phyloP scores from a whole-genome alignment of 2,888 invertebrate species.

The Drosophila acutilabella region DNA sequence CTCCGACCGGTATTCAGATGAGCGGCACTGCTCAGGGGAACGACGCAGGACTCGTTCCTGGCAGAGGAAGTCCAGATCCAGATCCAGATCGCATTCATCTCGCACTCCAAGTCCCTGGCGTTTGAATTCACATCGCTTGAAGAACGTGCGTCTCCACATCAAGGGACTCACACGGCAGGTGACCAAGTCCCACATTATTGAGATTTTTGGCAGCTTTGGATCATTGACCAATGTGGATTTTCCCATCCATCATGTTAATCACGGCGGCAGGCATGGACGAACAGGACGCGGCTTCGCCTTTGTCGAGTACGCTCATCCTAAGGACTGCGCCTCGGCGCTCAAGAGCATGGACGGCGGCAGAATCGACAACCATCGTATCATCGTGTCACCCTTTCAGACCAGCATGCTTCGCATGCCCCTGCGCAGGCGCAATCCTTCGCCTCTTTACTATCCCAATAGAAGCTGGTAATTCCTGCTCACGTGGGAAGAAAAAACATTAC shows the following conservation, averaged over 20 bases:
- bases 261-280: rapidly evolving
- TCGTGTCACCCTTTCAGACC: slow-evolving; percentile 49
- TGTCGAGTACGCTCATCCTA: slow-evolving; percentile 45
- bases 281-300: slow-evolving; percentile 65
- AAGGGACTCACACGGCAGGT: slow-evolving; percentile 51
- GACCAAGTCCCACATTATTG: slow-evolving; percentile 53
- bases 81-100: neutral
- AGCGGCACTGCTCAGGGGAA: neutral
- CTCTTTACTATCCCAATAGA: neutral
- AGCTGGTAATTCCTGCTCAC: neutral
- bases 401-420: slow-evolving; percentile 41
- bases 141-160: slow-evolving; percentile 52
- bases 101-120: slow-evolving; percentile 1
- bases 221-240: slow-evolving; percentile 54
- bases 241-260: slow-evolving; percentile 39
- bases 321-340: slow-evolving; percentile 51
- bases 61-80: neutral
- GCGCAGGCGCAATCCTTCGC: slow-evolving; percentile 32
- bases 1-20: neutral
- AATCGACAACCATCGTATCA: slow-evolving; percentile 49
- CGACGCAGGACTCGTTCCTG: neutral
- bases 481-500: no score
- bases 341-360: slow-evolving; percentile 60
- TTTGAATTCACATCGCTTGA: neutral
- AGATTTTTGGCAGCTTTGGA: slow-evolving; percentile 61